These are phyloP conservation scores for Gymnoscelis rufifasciata DNA, from an alignment of 2,888 invertebrate genomes.

Conservation along the genomic window DNA sequence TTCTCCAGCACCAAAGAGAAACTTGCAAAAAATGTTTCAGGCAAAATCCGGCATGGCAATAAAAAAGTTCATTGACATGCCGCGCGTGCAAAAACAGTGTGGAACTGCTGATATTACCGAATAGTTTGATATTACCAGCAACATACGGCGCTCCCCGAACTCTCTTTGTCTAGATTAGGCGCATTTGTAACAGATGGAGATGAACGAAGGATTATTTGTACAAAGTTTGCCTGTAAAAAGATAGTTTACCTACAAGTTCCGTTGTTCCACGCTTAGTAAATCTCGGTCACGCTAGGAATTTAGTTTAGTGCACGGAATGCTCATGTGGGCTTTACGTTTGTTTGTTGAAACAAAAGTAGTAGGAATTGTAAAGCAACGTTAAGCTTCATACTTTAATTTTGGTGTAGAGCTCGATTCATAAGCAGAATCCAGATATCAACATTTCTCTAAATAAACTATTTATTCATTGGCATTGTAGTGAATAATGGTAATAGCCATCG, in stretches of 20 bases:
- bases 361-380: no score
- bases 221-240: constrained; percentile 17
- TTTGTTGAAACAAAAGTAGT: not conserved
- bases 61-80: constrained; percentile 23
- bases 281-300: constrained; percentile 1
- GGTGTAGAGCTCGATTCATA: no score
- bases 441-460: constrained; percentile 16
- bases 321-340: not conserved
- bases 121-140: constrained; percentile 21
- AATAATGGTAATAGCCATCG: constrained; percentile 19
- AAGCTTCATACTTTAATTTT: no score
- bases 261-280: constrained; percentile 7
- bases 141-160: constrained; percentile 17
- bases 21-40: constrained; percentile 9
- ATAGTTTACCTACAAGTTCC: constrained; percentile 10
- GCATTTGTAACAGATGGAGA: constrained; percentile 22
- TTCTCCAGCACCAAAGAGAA: not conserved
- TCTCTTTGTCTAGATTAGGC: constrained; percentile 22
- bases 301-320: constrained; percentile 1
- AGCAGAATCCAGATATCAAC: no score
- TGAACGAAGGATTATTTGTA: constrained; percentile 16
- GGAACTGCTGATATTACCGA: constrained; percentile 22
- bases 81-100: constrained; percentile 16
- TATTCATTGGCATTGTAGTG: constrained; percentile 19
- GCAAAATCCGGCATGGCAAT: constrained; percentile 16